These are phyloP conservation scores for Neopipo cinnamomea DNA, from an alignment of 2,113 vertebrate species.

Conservation along the genomic window DNA sequence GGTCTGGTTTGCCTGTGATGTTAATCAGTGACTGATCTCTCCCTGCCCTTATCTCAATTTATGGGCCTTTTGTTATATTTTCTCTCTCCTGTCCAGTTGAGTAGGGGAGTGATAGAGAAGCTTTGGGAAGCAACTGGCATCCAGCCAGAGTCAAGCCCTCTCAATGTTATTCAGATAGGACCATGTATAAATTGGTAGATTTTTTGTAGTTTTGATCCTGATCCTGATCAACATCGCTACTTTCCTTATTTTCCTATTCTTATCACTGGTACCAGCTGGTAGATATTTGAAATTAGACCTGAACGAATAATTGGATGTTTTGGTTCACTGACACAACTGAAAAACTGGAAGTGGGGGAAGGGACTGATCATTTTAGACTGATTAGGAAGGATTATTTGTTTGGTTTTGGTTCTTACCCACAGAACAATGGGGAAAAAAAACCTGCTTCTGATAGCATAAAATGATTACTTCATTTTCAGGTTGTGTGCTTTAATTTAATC, in stretches of 20 bases:
- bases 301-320: conserved; percentile 60
- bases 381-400: background rate
- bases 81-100: background rate
- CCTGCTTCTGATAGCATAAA: background rate
- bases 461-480: background rate
- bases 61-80: background rate
- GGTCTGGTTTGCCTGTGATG: background rate
- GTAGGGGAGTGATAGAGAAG: background rate
- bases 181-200: background rate
- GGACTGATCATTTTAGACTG: background rate
- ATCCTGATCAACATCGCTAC: background rate
- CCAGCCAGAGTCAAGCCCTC: background rate
- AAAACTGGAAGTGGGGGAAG: conserved; percentile 24
- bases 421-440: background rate
- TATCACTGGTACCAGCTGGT: conserved; percentile 47
- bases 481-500: background rate
- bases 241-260: conserved; percentile 16
- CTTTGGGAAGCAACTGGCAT: background rate
- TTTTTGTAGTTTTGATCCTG: background rate
- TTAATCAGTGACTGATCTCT: background rate
- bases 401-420: background rate
- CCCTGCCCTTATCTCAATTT: background rate
- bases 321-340: conserved; percentile 33
- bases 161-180: background rate
- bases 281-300: conserved; percentile 50